These are phyloP conservation scores for Piaya cayana DNA, from an alignment of 2,113 vertebrate genomes.

Conservation along the genomic window DNA sequence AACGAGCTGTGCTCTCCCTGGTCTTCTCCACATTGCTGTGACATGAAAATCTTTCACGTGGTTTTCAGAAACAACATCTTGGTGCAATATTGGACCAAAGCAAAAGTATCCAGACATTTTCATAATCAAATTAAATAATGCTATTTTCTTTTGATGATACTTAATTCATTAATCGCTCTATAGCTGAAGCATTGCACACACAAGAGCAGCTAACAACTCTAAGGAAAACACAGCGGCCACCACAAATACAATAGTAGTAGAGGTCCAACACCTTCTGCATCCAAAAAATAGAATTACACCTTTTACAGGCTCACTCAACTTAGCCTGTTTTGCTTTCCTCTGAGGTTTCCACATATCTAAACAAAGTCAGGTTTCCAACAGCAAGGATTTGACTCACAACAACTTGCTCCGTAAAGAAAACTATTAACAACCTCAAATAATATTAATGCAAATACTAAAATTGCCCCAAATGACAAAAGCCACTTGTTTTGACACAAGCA, in stretches of 20 bases:
- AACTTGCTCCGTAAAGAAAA: background rate
- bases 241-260: background rate
- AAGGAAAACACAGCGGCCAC: background rate
- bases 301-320: background rate
- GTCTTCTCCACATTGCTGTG: background rate
- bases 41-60: background rate
- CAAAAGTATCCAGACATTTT: fast-evolving
- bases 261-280: background rate
- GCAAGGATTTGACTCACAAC: background rate
- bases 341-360: background rate
- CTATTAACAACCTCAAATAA: background rate
- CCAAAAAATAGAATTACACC: background rate
- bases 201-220: background rate
- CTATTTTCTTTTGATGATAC: background rate
- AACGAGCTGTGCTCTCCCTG: background rate
- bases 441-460: constrained; percentile 11
- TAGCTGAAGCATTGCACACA: background rate
- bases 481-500: background rate
- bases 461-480: constrained; percentile 17
- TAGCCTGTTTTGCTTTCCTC: background rate
- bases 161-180: background rate
- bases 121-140: background rate
- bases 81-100: background rate
- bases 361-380: background rate
- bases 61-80: background rate